These are phyloP conservation scores for Gambelia wislizenii DNA, from an alignment of 2,797 vertebrate species.

Conservation along the genomic window DNA sequence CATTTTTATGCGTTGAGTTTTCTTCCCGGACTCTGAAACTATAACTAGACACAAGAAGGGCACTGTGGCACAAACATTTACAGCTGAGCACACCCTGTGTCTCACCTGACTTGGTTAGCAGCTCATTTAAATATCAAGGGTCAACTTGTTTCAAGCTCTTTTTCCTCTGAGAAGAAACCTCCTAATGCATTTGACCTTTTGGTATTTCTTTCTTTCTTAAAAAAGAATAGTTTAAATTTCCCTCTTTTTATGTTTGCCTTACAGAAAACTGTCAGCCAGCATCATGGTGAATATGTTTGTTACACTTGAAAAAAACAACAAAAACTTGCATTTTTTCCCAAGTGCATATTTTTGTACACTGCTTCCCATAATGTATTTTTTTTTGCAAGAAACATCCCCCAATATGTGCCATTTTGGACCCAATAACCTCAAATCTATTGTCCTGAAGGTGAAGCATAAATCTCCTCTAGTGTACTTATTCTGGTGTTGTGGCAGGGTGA, in stretches of 20 bases:
- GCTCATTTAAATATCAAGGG: neutral
- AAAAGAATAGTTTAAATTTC: neutral
- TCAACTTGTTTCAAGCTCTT: neutral
- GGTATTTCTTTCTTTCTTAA: neutral
- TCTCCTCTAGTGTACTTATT: no score
- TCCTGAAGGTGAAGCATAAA: no score
- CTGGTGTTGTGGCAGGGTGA: no score
- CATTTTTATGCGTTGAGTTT: neutral
- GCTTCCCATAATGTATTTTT: neutral
- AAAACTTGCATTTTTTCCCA: neutral
- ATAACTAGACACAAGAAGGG: neutral
- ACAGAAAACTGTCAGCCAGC: neutral
- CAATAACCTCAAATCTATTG: no score
- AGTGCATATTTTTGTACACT: neutral
- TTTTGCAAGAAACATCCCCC: neutral
- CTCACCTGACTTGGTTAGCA: neutral
- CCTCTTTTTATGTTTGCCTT: neutral
- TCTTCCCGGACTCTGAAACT: neutral
- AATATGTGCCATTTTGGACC: no score
- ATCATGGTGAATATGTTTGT: accelerated
- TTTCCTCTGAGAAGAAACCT: slow-evolving; percentile 11
- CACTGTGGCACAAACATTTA: neutral
- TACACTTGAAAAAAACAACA: neutral
- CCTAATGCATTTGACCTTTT: neutral
- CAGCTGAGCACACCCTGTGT: accelerated